Percentiles rank a stretch among this genome's conserved stretches.
phyloP scores from a whole-genome alignment of 2,888 invertebrate genomes.

The Leucoptera coffeella region DNA sequence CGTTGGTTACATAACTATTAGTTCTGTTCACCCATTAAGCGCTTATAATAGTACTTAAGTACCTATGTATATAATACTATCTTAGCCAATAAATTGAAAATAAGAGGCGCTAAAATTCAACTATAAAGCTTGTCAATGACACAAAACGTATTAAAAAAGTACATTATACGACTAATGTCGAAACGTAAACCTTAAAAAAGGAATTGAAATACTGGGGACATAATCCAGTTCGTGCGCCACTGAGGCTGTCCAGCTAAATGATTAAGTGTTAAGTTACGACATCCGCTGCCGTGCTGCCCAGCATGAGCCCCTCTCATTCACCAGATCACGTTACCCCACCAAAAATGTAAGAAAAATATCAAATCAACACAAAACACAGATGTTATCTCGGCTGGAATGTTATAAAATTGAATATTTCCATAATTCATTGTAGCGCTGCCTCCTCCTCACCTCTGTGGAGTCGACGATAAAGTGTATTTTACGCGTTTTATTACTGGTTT shows the following conservation, averaged over 20 bases:
- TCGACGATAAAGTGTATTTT: conserved; percentile 20
- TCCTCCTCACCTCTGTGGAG: conserved; percentile 18
- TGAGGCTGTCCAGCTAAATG: conserved; percentile 43
- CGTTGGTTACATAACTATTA: too few relatives aligned
- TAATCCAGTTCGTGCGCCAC: conserved; percentile 18
- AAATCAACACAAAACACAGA: conserved; percentile 40
- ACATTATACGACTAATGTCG: too few relatives aligned
- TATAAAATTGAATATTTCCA: conserved; percentile 51
- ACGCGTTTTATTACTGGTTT: conserved; percentile 21
- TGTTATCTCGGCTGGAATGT: conserved; percentile 45
- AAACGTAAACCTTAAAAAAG: too few relatives aligned
- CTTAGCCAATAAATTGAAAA: too few relatives aligned
- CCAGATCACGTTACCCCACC: conserved; percentile 44
- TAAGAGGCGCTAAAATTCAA: too few relatives aligned
- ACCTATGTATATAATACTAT: too few relatives aligned
- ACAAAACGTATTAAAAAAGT: too few relatives aligned
- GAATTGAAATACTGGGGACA: too few relatives aligned
- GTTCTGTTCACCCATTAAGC: too few relatives aligned
- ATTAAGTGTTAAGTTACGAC: conserved; percentile 51
- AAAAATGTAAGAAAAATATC: conserved; percentile 52
- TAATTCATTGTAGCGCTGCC: conserved; percentile 21
- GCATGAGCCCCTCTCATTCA: conserved; percentile 25
- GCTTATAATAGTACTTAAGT: too few relatives aligned
- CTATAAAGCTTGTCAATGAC: too few relatives aligned
- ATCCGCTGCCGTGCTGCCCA: conserved; percentile 28